phyloP scores from a whole-genome alignment of 2,888 invertebrate species.

The Drosophila algonquin region DNA sequence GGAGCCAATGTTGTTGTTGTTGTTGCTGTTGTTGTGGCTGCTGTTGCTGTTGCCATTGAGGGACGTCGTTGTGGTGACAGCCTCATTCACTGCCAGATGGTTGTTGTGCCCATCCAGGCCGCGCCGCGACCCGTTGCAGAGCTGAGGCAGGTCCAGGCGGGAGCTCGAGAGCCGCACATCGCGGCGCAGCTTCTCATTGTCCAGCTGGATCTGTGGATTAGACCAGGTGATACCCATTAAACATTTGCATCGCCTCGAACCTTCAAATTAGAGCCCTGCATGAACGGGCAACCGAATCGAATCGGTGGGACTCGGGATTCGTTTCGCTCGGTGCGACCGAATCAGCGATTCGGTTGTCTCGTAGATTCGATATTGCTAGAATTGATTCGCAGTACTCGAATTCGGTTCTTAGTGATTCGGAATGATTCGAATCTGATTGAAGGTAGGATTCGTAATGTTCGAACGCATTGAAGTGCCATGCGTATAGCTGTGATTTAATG shows the following conservation, averaged over 20 bases:
- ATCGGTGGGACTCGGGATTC: no score
- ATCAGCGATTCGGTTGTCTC: no score
- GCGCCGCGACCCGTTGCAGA: constrained; percentile 81
- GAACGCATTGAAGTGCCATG: no score
- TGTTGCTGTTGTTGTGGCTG: constrained; percentile 64
- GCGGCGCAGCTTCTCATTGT: constrained; percentile 84
- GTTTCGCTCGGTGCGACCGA: no score
- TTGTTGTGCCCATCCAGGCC: constrained; percentile 80
- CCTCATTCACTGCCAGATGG: constrained; percentile 66
- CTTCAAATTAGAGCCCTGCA: constrained; percentile 17
- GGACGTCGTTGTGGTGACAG: constrained; percentile 69
- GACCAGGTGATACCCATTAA: background rate
- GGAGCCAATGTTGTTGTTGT: constrained; percentile 81
- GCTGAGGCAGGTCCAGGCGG: constrained; percentile 82
- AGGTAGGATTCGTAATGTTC: no score
- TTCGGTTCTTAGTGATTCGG: no score
- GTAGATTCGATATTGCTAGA: no score
- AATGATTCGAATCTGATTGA: no score
- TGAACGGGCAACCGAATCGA: no score
- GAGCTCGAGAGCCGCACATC: constrained; percentile 81
- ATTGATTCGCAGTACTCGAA: no score
- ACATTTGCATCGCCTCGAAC: constrained; percentile 20
- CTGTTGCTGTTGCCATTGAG: constrained; percentile 82
- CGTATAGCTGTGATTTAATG: no score
- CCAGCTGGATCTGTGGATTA: constrained; percentile 82